Base-by-base conservation (phyloP, 2,113 vertebrate species). In the Cisticola juncidis region DNA sequence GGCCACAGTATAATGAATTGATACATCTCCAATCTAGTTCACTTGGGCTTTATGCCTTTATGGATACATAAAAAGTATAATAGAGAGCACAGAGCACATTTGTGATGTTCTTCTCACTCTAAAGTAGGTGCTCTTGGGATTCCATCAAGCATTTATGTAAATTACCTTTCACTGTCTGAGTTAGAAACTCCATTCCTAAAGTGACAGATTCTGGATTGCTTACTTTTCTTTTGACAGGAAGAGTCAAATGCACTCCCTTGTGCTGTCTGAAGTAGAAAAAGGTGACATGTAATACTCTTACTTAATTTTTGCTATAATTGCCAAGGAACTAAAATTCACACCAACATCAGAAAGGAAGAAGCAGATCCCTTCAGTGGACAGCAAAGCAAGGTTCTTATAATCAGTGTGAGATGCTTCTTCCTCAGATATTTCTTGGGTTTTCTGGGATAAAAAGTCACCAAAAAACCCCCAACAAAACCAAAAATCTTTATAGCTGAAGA, bases 121-220 rank as follows among this genome's bases (percentile, higher is more conserved):
- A 57, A 74, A 62, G 48, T 23, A n/a, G 40, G 10, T 66, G 31
- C 26, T 81, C 13, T 74, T 0, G 0, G 42, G n/a, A 33, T 78
- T 35, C 26, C 12, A 38, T 60, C 2, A 8, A 68, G 10, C 22
- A 50, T 92, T 88, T 81, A 54, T 60, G 25, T 42, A 87, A 15
- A 15, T 73, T 40, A 31, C 22, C 60, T 76, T 85, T 74, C 61
- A 36, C 11, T 28, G 58, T 45, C 19, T 1, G 2, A 54, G 36
- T 64, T 51, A 79, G 33, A 91, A 91, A 74, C 74, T 38, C 64
- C 33, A 29, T 89, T 94, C 47, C 35, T 73, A 33, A 73, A 70
- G 54, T 73, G 42, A 11, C 28, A 78, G 15, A 64, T 78, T 86
- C 33, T 74, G 26, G 35, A 19, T 33, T 78, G 19, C 47, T 89